phyloP scores from a whole-genome alignment of 2,888 invertebrate species.

The Tiliacea citrago region DNA sequence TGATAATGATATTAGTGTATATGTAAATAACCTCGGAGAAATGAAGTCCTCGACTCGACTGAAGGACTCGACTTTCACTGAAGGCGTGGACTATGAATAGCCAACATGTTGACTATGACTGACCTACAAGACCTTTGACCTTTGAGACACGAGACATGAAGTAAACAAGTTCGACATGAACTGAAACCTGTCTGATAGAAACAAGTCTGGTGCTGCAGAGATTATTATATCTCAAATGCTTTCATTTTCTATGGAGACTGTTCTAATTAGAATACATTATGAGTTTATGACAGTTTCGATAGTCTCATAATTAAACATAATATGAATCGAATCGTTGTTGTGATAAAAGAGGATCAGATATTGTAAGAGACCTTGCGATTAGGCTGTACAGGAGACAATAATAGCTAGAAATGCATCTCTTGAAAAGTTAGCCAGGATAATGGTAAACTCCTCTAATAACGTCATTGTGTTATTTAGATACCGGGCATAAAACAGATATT shows the following conservation, averaged over 20 bases:
- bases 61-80: slow-evolving; percentile 56
- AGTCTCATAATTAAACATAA: slow-evolving; percentile 9
- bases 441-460: background rate
- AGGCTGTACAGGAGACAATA: background rate
- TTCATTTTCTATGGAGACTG: slow-evolving; percentile 42
- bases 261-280: slow-evolving; percentile 9
- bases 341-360: background rate
- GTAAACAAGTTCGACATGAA: slow-evolving; percentile 45
- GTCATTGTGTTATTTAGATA: background rate
- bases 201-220: slow-evolving; percentile 28
- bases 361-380: background rate
- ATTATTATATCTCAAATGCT: slow-evolving; percentile 49
- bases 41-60: slow-evolving; percentile 59
- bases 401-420: background rate
- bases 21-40: slow-evolving; percentile 40
- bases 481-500: background rate
- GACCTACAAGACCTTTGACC: slow-evolving; percentile 52
- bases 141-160: slow-evolving; percentile 34
- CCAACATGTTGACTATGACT: slow-evolving; percentile 51
- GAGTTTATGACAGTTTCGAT: background rate
- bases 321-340: background rate
- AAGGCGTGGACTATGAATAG: slow-evolving; percentile 36
- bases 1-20: slow-evolving; percentile 37
- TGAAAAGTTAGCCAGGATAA: background rate
- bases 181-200: slow-evolving; percentile 47